Base-by-base conservation (phyloP, 2,888 invertebrate genomes). In the Cerceris ruficornis region DNA sequence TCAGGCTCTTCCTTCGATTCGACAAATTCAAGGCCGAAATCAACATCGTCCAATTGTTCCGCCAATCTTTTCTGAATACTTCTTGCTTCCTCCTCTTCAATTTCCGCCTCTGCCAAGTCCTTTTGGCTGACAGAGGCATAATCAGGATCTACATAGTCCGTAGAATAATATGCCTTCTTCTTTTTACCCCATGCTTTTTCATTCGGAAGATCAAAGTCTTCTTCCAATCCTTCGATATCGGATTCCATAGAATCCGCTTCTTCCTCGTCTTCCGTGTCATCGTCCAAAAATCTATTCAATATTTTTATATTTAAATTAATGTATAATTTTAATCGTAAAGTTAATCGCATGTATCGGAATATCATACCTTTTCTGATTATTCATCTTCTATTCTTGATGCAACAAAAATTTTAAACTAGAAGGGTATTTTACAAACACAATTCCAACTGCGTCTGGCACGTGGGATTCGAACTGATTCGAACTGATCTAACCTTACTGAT, bases 141-240 rank as follows among this genome's bases (percentile, higher is more conserved):
- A 92, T 98, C 98, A 87, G 96, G 95, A 93, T 98, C 98, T 14
- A 97, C 95, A 92, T 96, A 98, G 93, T 98, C 98, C 0, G 98
- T 97, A 65, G 96, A 95, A 93, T 98, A 98, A 91, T 95, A 98
- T 49, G 94, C 94, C 74, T 93, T 94, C 87, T 96, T 96, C 83
- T 95, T 96, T 89, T 95, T 96, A 59, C 98, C 98, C 98, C 98
- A 98, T 17, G 98, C 97, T 92, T 96, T 96, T 2, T 95, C 94
- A 91, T 97, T 95, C 0, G 97, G 97, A 80, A 97, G 93, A 88
- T 95, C 95, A 41, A 94, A 93, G 78, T 94, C 94, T 77, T 95
- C 95, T 82, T 95, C 95, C 0, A 88, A 70, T 0, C 95, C 96
- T 91, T 97, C 97, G 9, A 97, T 94, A 92, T 98, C 98, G 92